Conservation (phyloP, 2,113 vertebrate species). For the Pontoporia blainvillei region DNA sequence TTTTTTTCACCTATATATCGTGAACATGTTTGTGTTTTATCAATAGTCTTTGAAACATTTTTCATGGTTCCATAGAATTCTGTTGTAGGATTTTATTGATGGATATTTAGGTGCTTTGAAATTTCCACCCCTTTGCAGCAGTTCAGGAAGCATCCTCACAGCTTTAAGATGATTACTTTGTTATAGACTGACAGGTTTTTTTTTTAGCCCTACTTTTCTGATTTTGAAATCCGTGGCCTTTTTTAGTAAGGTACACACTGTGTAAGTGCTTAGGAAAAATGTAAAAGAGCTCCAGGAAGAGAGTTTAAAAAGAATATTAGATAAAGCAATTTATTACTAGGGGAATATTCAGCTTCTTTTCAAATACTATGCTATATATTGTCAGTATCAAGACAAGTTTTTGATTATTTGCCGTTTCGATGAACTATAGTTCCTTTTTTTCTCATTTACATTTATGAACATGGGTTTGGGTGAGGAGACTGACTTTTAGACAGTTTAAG, state of each 20-base stretch:
- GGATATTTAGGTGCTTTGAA: neutral
- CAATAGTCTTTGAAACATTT: neutral
- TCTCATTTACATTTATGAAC: neutral
- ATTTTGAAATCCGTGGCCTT: neutral
- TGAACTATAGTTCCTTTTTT: neutral
- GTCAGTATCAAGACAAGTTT: neutral
- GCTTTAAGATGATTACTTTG: neutral
- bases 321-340: neutral
- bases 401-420: neutral
- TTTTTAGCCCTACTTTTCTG: neutral
- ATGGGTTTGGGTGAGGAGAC: neutral
- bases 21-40: neutral
- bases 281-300: neutral
- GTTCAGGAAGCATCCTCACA: neutral
- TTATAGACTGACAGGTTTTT: neutral
- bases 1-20: neutral
- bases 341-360: neutral
- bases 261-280: neutral
- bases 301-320: neutral
- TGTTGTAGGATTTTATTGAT: neutral
- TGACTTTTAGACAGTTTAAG: neutral
- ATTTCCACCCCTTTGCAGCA: neutral
- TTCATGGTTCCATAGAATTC: neutral
- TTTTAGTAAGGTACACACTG: neutral
- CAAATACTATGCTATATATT: neutral